Base-by-base conservation (phyloP, 2,888 invertebrate species). In the Auanema sp. region DNA sequence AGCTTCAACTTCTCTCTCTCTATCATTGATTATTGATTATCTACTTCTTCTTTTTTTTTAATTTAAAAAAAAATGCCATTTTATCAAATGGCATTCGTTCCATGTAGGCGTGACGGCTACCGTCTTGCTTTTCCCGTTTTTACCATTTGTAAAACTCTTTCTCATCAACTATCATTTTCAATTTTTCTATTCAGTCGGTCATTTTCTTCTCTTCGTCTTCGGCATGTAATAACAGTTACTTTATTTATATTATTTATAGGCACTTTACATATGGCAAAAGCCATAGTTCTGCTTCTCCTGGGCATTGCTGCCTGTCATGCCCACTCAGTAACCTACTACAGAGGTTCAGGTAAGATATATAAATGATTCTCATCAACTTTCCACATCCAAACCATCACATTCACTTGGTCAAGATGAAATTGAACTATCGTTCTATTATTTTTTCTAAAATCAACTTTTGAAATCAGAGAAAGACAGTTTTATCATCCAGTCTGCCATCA, bases 381-480 rank as follows among this genome's bases (percentile, higher is more conserved):
- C n/a, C n/a, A n/a, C n/a, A n/a, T n/a, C n/a, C n/a, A n/a, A n/a
- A n/a, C n/a, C n/a, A n/a, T 33, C 33, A 33, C 33, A 33, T 5
- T 33, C 33, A 33, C 3, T 8, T 33, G 33, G 33, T 33, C 33
- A 33, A 33, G 33, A 33, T 33, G 33, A 33, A 33, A 5, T 3
- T 33, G 33, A 33, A 33, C 33, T 33, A 33, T 33, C 33, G 33
- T 8, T 33, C 33, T 33, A 33, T 33, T 33, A 33, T 33, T 33
- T 33, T 33, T 33, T 33, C 33, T 33, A 33, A 33, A 33, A 33
- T 16, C 51, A 21, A 16, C 47, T 3, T 47, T 47, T 47, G 51
- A 24, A 23, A 50, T 24, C 51, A 50, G n/a, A 50, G 47, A 47
- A 21, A 11, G 51, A 50, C 51, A 50, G 51, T 50, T 50, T 24